phyloP scores from a whole-genome alignment of 2,113 vertebrate species.

The Litocranius walleri region DNA sequence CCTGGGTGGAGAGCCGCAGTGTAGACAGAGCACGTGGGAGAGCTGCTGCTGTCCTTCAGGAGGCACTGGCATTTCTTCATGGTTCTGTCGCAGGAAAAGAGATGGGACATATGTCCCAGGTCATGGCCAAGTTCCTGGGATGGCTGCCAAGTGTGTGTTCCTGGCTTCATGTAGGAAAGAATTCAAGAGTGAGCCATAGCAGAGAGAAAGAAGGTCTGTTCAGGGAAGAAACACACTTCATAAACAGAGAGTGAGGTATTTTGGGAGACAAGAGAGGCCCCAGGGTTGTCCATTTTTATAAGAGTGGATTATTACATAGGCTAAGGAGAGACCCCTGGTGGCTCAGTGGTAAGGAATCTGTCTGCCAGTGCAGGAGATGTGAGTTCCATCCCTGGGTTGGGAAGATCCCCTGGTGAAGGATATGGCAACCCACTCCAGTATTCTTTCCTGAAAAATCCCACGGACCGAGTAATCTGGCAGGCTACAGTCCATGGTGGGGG shows the following conservation, averaged over 20 bases:
- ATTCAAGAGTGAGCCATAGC: not conserved
- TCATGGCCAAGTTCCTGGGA: not conserved
- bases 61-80: not conserved
- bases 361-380: not conserved
- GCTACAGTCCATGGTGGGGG: not conserved
- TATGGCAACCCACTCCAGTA: not conserved
- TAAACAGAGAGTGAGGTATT: not conserved
- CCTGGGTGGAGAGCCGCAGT: not conserved
- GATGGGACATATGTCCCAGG: not conserved
- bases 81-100: not conserved
- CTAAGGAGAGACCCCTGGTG: not conserved
- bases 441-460: not conserved
- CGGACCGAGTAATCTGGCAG: not conserved
- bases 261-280: not conserved
- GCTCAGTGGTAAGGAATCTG: not conserved
- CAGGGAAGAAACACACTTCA: not conserved
- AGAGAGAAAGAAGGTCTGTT: not conserved
- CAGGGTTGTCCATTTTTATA: not conserved
- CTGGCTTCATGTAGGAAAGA: not conserved
- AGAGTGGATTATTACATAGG: not conserved
- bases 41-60: not conserved
- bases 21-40: not conserved
- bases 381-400: not conserved
- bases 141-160: not conserved
- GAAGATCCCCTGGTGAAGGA: not conserved